Percentiles rank a stretch among this genome's conserved stretches.
Evolutionary conservation across 2,113 vertebrate species (phyloP).

Genomic region (Chionis minor): DNA sequence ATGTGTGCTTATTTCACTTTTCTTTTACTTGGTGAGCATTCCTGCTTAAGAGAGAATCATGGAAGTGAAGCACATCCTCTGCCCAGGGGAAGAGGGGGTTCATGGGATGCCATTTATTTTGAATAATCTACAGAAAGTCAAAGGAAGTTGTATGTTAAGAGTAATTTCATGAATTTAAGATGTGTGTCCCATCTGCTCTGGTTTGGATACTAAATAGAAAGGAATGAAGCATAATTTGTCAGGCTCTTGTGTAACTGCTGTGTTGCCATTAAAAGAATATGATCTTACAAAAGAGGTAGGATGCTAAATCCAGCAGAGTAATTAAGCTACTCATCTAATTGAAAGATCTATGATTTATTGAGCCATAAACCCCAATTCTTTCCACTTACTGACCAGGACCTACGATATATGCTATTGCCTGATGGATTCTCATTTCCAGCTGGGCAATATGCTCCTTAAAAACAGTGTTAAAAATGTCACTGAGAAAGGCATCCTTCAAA

Average conservation of each 20-base stretch:
- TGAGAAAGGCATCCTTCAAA: conserved; percentile 57
- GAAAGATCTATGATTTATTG: conserved; percentile 64
- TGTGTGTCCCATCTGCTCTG: conserved; percentile 26
- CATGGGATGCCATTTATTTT: background rate
- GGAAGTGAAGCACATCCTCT: background rate
- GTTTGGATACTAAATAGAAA: conserved; percentile 7
- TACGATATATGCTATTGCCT: conserved; percentile 50
- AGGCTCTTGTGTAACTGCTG: conserved; percentile 18
- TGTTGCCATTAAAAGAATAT: conserved; percentile 55
- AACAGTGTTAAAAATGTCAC: conserved; percentile 58
- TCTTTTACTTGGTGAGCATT: rapidly evolving
- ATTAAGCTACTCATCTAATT: conserved; percentile 69
- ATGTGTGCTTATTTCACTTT: rapidly evolving
- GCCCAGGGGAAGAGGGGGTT: background rate
- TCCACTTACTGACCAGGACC: conserved; percentile 69
- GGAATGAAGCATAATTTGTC: conserved; percentile 16
- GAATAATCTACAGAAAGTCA: conserved; percentile 18
- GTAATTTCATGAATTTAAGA: background rate
- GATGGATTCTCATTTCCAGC: conserved; percentile 68
- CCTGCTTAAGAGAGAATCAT: background rate
- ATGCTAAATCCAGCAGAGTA: conserved; percentile 61
- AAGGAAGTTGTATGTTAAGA: conserved; percentile 3
- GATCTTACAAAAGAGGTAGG: conserved; percentile 59
- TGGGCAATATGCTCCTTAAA: conserved; percentile 63
- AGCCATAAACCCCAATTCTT: conserved; percentile 69